Base-by-base conservation (phyloP, 2,797 vertebrate genomes). In the Helarctos malayanus region DNA sequence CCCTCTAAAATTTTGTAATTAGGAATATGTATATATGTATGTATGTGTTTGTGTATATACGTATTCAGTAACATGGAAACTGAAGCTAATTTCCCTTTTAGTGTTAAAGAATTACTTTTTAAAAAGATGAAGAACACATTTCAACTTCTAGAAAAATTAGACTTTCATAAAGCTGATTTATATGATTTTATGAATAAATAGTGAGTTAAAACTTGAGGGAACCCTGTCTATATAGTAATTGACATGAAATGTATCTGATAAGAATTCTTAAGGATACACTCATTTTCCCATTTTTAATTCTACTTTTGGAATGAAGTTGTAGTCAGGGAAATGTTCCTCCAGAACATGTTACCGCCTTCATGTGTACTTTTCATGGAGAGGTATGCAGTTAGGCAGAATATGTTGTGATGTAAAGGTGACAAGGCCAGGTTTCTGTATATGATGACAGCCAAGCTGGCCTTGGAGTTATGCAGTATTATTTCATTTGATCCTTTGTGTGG, bases 381-480 rank as follows among this genome's bases (percentile, higher is more conserved):
- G 94, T 94, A 78, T 68, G 88, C 12, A 69, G 52, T 49, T 59
- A 92, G 32, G 14, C 76, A 89, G 71, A 97, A 98, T 93, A 89
- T 65, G 23, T 52, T 1, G 14, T 84, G 21, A 81, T 21, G 7
- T 32, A 11, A 29, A 97, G 81, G 86, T 59, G 94, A 98, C 96
- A 73, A 97, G 68, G 21, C 45, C 95, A 96, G 68, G 68, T 97
- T 93, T 98, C 93, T 91, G 15, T 12, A 7, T 89, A 54, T 97
- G 94, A 92, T 94, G 76, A 95, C 93, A 97, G 93, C 65, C 85
- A 95, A 94, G 45, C 76, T 98, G 95, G 41, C 59, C 75, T 85
- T 95, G 52, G 92, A 88, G 35, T 94, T 95, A 82, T 97, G 8
- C 61, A 89, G 19, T 71, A 83, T 23, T 97, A 5, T 92, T 98